Conservation (phyloP, 1,140 invertebrate species). For the Papilio helenus region DNA sequence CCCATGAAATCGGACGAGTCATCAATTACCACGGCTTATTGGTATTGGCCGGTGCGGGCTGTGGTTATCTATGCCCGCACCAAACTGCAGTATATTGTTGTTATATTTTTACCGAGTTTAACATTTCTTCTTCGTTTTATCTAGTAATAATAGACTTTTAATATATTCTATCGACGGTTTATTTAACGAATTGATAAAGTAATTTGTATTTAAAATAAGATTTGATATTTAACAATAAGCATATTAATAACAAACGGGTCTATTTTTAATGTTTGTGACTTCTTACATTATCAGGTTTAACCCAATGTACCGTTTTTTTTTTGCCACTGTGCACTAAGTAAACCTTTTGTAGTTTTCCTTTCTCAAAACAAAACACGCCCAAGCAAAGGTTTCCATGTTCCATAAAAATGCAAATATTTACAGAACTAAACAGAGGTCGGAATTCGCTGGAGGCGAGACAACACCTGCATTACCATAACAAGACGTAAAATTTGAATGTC, state of each 20-base stretch:
- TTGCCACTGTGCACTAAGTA: neutral
- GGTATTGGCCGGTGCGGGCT: constrained; percentile 60
- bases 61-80: neutral
- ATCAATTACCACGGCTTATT: constrained; percentile 75
- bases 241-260: too few relatives aligned
- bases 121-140: neutral
- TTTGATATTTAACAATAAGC: too few relatives aligned
- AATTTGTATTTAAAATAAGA: too few relatives aligned
- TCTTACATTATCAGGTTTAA: neutral
- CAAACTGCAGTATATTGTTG: neutral
- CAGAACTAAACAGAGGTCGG: constrained; percentile 48
- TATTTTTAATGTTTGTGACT: too few relatives aligned
- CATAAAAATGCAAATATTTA: constrained; percentile 42
- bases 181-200: too few relatives aligned
- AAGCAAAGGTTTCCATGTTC: neutral
- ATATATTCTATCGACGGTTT: too few relatives aligned
- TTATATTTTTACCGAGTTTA: neutral
- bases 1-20: constrained; percentile 72
- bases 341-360: constrained; percentile 7
- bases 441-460: constrained; percentile 66
- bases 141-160: too few relatives aligned
- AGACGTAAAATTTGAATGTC: constrained; percentile 81
- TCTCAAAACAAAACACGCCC: constrained; percentile 17
- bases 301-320: neutral
- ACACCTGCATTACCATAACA: constrained; percentile 81